Percentiles rank a stretch among this genome's conserved stretches.
Evolutionary conservation across 2,797 vertebrate genomes (phyloP).

Genomic region (Enteromius fasciolatus): DNA sequence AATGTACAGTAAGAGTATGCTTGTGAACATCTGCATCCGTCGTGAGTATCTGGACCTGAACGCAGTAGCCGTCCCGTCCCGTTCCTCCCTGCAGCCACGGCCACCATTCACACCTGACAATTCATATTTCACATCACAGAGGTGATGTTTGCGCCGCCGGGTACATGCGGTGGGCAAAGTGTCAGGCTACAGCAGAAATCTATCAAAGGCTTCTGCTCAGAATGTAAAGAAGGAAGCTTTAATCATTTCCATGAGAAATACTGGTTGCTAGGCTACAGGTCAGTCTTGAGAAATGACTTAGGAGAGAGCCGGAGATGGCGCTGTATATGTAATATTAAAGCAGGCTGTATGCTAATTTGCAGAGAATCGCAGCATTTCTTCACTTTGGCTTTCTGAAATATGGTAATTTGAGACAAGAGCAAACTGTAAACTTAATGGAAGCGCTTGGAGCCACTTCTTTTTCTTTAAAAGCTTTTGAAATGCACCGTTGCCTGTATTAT

Average conservation of each 20-base stretch:
- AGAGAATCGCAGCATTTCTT: conserved; percentile 40
- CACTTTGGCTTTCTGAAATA: conserved; percentile 19
- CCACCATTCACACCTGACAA: conserved; percentile 60
- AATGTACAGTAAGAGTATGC: background rate
- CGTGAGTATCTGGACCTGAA: background rate
- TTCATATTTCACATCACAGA: conserved; percentile 46
- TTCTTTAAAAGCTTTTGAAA: conserved; percentile 24
- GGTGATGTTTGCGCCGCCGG: conserved; percentile 57
- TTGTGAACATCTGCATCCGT: background rate
- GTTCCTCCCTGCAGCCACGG: background rate
- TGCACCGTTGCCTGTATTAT: background rate
- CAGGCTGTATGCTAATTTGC: conserved; percentile 59
- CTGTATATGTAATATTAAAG: conserved; percentile 59
- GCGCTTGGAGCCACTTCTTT: background rate
- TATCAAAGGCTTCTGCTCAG: conserved; percentile 69
- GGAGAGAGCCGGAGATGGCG: conserved; percentile 59
- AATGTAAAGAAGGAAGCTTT: conserved; percentile 71
- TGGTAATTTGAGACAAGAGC: conserved; percentile 36
- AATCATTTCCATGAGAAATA: conserved; percentile 71
- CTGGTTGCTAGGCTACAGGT: conserved; percentile 83
- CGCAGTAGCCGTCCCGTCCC: background rate
- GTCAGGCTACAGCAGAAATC: conserved; percentile 56
- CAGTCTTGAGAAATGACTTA: conserved; percentile 67
- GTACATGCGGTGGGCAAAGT: conserved; percentile 51
- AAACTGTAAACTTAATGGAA: conserved; percentile 33